Base-by-base conservation (phyloP, 2,113 vertebrate species). In the Ammodytes dubius region DNA sequence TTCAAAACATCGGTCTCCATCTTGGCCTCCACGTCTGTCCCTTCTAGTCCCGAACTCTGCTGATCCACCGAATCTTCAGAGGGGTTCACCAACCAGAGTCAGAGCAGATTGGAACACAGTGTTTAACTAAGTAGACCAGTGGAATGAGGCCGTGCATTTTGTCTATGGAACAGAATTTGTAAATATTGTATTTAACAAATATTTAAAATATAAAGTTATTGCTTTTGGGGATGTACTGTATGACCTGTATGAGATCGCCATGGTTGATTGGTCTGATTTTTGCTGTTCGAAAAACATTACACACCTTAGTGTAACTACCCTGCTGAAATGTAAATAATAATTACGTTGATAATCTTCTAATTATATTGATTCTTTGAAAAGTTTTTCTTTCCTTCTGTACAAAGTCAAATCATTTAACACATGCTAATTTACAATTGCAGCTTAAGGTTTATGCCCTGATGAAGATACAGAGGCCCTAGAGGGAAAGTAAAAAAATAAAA, bases 261-360 rank as follows among this genome's bases (percentile, higher is more conserved):
- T 4, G 71, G 43, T 57, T 59, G n/a, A 9, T 54, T 50, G 39
- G 3, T 54, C 54, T 83, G 45, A 65, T 78, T 10, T 19, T 42
- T 7, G 7, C 17, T 80, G 45, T 58, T n/a, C 54, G 14, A 15
- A 37, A 10, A 57, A 14, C 7, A 50, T 76, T 6, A 39, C 2
- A 46, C 0, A 69, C 42, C 3, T 75, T 9, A 76, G 56, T 12
- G 17, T 10, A 83, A 37, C 43, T 19, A 61, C 12, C 70, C 69
- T 61, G 50, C 43, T 70, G 3, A 27, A 83, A 92, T 92, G 79
- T 89, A 77, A 90, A 74, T 17, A 27, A 63, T 45, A 42, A 0
- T 60, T 57, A 6, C 19, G 17, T 13, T 14, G 54, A 39, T 27
- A 11, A 46, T 70, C 10, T 67, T 77, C 2, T 68, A 4, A 83